Evolutionary conservation across 1,140 invertebrate genomes (phyloP).

Genomic region (Aphelenchoides fujianensis): DNA sequence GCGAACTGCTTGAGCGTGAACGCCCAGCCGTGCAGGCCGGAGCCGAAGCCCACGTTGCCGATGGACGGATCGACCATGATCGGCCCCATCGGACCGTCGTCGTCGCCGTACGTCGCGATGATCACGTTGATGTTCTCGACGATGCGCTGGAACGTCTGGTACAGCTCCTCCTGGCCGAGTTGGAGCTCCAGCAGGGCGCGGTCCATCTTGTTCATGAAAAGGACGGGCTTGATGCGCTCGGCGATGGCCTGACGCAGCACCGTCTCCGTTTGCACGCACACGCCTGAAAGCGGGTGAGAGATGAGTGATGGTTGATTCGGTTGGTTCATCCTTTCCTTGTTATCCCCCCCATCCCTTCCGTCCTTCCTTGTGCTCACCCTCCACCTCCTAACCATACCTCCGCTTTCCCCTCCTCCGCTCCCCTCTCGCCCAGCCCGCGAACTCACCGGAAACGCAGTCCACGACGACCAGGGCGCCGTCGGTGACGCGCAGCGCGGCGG

Average conservation of each 20-base stretch:
- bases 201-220: constrained; percentile 99
- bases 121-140: constrained; percentile 99
- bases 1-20: constrained; percentile 99
- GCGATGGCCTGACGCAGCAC: constrained; percentile 97
- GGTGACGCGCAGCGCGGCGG: constrained; percentile 94
- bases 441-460: constrained; percentile 92
- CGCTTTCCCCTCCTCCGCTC: too few species aligned
- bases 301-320: background rate
- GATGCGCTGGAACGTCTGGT: constrained; percentile 98
- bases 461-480: constrained; percentile 98
- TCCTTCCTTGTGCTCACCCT: too few species aligned
- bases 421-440: too few species aligned
- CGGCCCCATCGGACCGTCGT: constrained; percentile 96
- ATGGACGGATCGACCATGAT: constrained; percentile 92
- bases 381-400: too few species aligned
- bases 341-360: too few species aligned
- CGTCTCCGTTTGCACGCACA: constrained; percentile 98
- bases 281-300: constrained; percentile 74
- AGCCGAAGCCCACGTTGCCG: constrained; percentile 98
- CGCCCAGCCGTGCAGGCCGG: constrained; percentile 97
- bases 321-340: background rate
- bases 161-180: constrained; percentile 89
- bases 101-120: constrained; percentile 95
- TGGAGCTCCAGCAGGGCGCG: constrained; percentile 83
- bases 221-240: constrained; percentile 95